Base-by-base conservation (phyloP, 2,113 vertebrate genomes). In the Myanophis thanlyinensis region DNA sequence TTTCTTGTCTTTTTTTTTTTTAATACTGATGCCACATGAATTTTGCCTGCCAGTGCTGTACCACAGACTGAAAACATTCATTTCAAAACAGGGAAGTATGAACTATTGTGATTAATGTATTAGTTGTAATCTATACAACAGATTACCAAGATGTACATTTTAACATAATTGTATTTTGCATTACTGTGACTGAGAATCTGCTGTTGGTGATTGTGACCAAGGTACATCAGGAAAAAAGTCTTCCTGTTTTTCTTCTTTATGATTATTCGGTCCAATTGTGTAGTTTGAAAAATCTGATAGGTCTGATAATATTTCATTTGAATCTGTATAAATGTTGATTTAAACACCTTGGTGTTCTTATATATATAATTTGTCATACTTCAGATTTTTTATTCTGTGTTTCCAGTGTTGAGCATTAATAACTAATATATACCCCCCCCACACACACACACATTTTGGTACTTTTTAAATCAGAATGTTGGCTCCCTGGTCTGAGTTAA, bases 31-130 rank as follows among this genome's bases (percentile, higher is more conserved):
- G 0, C 56, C 62, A 84, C n/a, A 27, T 89, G 56, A 40, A 3
- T 6, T 46, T 90, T 93, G 84, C 35, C 5, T 88, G 90, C 85
- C 10, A 22, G 62, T 30, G n/a, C 91, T 91, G 47, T 94, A 84
- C 47, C 92, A 25, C 91, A 92, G 5, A 48, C 18, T 2, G 93
- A 92, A 54, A 54, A 4, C 1, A 30, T 85, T 67, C 93, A 48
- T 30, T 91, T 93, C 51, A 85, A 92, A 13, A 84, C 3, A 40
- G 85, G 44, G 91, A 73, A 86, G 93, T 23, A 8, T 5, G 0
- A 11, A 4, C 40, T 2, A 92, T 87, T 80, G 92, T 59, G 52
- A 56, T 25, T 90, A 52, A 22, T 3, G 92, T 73, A 8, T 49
- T 5, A 2, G 91, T 9, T 9, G 15, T 56, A 10, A 59, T 85